phyloP scores from a whole-genome alignment of 2,797 vertebrate genomes.

The Prunella strophiata region DNA sequence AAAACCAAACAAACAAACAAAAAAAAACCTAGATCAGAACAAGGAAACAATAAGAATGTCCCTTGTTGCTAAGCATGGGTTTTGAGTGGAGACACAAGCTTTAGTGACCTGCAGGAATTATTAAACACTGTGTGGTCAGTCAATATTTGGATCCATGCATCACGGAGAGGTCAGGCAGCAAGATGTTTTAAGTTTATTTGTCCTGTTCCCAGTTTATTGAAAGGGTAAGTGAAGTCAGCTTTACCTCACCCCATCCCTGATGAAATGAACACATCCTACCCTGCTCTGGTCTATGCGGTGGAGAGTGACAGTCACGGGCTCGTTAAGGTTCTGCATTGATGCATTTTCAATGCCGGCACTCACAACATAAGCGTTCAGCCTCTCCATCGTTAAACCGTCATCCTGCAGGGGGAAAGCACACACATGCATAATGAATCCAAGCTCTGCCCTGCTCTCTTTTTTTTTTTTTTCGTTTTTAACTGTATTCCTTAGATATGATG shows the following conservation, averaged over 20 bases:
- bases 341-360: constrained; percentile 85
- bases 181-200: not conserved
- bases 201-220: not conserved
- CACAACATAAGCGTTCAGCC: constrained; percentile 83
- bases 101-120: not conserved
- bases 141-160: not conserved
- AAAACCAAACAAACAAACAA: not conserved
- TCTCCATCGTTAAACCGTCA: not conserved
- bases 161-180: not conserved
- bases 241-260: not conserved
- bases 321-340: constrained; percentile 75
- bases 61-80: not conserved
- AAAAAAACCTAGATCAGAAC: not conserved
- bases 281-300: constrained; percentile 71
- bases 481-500: not conserved
- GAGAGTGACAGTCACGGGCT: constrained; percentile 82
- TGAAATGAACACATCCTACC: constrained; percentile 69
- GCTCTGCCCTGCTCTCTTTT: not conserved
- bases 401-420: constrained; percentile 75
- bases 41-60: not conserved
- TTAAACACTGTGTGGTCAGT: not conserved
- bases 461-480: not conserved
- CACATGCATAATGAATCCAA: not conserved
- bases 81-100: not conserved
- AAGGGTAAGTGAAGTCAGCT: not conserved